These are phyloP conservation scores for Eudasyphora cyanicolor DNA, from an alignment of 2,888 invertebrate species.

Conservation along the genomic window DNA sequence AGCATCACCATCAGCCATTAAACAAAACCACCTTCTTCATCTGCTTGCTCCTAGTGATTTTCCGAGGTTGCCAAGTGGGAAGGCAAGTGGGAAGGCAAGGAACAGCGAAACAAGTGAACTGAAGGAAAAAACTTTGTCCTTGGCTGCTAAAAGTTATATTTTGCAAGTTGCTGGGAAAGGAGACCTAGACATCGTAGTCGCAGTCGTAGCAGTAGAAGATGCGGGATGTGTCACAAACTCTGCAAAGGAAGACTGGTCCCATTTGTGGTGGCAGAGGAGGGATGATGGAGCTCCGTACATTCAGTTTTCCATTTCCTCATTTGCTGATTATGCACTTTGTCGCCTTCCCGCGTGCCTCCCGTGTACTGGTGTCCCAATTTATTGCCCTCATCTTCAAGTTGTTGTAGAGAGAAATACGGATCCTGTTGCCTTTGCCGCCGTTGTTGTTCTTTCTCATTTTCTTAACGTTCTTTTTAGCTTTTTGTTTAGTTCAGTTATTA, in stretches of 20 bases:
- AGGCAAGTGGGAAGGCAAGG: neutral
- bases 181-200: no score
- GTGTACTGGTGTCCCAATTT: constrained; percentile 63
- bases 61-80: neutral
- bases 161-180: neutral
- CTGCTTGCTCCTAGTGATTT: constrained; percentile 8
- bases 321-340: constrained; percentile 70
- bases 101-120: neutral
- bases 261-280: constrained; percentile 46
- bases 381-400: constrained; percentile 39
- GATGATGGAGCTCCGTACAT: constrained; percentile 48
- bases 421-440: neutral
- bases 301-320: constrained; percentile 35
- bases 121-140: constrained; percentile 58
- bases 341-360: no score
- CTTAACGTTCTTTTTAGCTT: constrained; percentile 47
- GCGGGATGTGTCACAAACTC: neutral
- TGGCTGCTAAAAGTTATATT: constrained; percentile 41
- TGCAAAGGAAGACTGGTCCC: constrained; percentile 40
- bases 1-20: constrained; percentile 34
- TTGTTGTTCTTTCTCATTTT: constrained; percentile 21
- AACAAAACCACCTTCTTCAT: constrained; percentile 23
- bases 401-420: neutral
- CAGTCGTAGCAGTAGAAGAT: no score
- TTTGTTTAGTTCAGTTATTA: constrained; percentile 74